phyloP scores from a whole-genome alignment of 2,888 invertebrate species.

The Patella caerulea region DNA sequence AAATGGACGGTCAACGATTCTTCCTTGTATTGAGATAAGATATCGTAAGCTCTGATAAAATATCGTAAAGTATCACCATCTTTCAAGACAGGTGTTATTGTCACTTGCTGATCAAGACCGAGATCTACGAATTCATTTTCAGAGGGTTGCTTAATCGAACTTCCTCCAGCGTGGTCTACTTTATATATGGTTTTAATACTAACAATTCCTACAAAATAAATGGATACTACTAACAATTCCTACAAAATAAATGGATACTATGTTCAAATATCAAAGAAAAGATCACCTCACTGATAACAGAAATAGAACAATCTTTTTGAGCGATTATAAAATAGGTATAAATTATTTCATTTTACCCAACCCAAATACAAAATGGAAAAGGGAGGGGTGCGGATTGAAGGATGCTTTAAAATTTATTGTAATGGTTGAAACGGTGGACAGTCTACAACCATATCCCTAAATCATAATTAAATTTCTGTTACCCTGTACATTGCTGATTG shows the following conservation, averaged over 20 bases:
- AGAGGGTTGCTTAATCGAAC: conserved; percentile 2
- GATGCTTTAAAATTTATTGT: no score
- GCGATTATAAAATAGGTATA: no score
- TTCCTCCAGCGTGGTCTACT: conserved; percentile 15
- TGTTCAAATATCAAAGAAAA: no score
- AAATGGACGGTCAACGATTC: conserved; percentile 34
- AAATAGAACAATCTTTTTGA: no score
- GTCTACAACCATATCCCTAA: no score
- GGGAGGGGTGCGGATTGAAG: no score
- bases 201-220: conserved; percentile 12
- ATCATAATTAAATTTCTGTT: no score
- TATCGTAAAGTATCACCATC: conserved; percentile 39
- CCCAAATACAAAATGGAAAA: no score
- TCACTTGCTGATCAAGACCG: conserved; percentile 16
- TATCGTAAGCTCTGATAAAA: conserved; percentile 36
- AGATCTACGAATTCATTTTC: conserved; percentile 1
- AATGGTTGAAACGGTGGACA: no score
- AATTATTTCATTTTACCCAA: no score
- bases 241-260: no score
- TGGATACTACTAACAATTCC: conserved; percentile 9
- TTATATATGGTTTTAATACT: conserved; percentile 1
- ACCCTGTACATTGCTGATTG: conserved; percentile 29
- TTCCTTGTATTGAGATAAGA: conserved; percentile 29
- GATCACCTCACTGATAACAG: no score
- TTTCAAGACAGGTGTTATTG: conserved; percentile 18